Percentiles rank a stretch among this genome's conserved stretches.
Evolutionary conservation across 2,113 vertebrate genomes (phyloP).

Genomic region (Microtus oregoni): DNA sequence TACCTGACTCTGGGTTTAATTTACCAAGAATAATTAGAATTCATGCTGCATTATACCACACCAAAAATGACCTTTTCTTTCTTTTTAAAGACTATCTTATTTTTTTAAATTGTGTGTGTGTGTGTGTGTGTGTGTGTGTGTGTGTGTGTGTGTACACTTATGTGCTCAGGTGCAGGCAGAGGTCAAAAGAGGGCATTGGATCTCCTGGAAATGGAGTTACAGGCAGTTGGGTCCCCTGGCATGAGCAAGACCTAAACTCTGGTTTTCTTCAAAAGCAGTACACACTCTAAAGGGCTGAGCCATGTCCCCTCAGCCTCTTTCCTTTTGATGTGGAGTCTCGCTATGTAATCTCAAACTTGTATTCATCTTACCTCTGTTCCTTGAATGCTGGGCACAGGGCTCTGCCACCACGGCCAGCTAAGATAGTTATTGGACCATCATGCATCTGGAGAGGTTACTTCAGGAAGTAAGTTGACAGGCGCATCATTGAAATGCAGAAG

Average conservation of each 20-base stretch:
- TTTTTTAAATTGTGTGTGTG: background rate
- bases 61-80: background rate
- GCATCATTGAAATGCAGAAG: background rate
- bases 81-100: background rate
- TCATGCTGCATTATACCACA: background rate
- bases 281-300: too few relatives aligned
- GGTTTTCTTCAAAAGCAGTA: too few relatives aligned
- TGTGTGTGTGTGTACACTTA: background rate
- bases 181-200: background rate
- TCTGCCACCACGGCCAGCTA: background rate
- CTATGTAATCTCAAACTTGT: background rate
- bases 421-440: background rate
- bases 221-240: background rate
- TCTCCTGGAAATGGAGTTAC: background rate
- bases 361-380: background rate
- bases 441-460: background rate
- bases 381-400: background rate
- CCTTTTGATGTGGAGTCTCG: background rate
- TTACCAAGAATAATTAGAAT: too few relatives aligned
- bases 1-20: too few relatives aligned
- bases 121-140: background rate
- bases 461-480: background rate
- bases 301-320: background rate
- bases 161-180: background rate
- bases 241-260: background rate